Evolutionary conservation across 2,888 invertebrate genomes (phyloP).

Genomic region (Tridacna gigas): DNA sequence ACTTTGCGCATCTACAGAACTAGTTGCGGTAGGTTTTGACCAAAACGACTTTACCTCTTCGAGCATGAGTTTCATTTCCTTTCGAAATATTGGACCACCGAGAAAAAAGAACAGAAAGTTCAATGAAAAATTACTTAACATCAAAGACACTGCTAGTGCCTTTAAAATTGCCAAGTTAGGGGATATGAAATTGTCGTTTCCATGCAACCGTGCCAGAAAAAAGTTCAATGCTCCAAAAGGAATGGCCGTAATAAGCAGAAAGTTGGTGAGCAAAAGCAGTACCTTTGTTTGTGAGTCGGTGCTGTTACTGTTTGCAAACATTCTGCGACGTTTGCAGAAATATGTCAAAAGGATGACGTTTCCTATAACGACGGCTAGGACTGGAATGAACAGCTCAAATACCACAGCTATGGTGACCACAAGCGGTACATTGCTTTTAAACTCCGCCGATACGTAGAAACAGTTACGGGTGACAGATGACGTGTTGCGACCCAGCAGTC

Average conservation of each 20-base stretch:
- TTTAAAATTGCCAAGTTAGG: too few species aligned
- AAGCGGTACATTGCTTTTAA: too few species aligned
- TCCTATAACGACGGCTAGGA: not conserved
- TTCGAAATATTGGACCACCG: not conserved
- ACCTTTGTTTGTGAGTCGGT: not conserved
- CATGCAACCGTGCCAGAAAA: not conserved
- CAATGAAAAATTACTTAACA: not conserved
- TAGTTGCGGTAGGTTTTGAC: not conserved
- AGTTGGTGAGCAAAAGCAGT: not conserved
- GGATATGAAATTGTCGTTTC: not conserved
- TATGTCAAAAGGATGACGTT: not conserved
- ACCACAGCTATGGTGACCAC: not conserved
- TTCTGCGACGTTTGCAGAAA: not conserved
- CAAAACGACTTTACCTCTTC: not conserved
- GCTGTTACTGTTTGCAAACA: not conserved
- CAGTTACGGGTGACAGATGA: too few species aligned
- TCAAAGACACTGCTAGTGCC: too few species aligned
- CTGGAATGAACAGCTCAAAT: not conserved
- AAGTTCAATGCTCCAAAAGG: not conserved
- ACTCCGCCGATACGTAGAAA: too few species aligned
- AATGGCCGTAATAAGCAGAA: not conserved
- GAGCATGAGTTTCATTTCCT: not conserved
- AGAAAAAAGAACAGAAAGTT: not conserved
- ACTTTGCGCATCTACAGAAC: too few species aligned
- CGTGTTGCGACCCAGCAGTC: not conserved